Percentiles rank a stretch among this genome's conserved stretches.
Conservation (phyloP, 2,113 vertebrate genomes). For the Meleagris gallopavo region DNA sequence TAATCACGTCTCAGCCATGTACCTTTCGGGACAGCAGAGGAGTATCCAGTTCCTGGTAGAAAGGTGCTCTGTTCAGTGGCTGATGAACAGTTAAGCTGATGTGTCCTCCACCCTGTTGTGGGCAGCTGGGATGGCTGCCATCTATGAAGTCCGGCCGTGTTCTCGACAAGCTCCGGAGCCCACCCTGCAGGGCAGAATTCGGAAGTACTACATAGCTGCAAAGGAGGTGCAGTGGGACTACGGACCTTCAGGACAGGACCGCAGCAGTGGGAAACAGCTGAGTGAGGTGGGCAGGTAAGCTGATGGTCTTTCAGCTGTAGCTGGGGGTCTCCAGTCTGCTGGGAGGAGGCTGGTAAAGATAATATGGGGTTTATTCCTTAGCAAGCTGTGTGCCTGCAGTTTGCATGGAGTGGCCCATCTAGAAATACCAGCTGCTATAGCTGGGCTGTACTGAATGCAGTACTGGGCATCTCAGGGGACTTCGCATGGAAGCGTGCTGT, state of each 20-base stretch:
- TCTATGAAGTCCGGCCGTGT: conserved; percentile 78
- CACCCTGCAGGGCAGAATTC: conserved; percentile 62
- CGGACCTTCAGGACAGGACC: conserved; percentile 56
- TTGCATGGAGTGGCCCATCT: accelerated
- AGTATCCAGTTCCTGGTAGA: neutral
- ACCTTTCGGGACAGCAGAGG: neutral
- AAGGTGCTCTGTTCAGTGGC: neutral
- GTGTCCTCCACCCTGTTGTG: neutral
- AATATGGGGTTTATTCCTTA: neutral
- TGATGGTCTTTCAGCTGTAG: neutral
- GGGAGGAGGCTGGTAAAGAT: neutral
- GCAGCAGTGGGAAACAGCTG: conserved; percentile 65
- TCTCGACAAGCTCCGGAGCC: neutral
- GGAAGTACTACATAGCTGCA: conserved; percentile 79
- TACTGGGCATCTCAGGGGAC: neutral
- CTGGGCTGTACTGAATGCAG: neutral
- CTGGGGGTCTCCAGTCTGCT: neutral
- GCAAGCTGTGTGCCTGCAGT: neutral
- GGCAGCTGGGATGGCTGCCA: conserved; percentile 79
- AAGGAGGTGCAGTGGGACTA: conserved; percentile 81
- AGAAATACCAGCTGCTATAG: neutral
- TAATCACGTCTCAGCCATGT: neutral
- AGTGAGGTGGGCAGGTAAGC: conserved; percentile 74
- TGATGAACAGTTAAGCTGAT: neutral
- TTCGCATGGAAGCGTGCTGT: too few species aligned